phyloP scores from a whole-genome alignment of 2,113 vertebrate genomes.

The Pterocles burchelli region DNA sequence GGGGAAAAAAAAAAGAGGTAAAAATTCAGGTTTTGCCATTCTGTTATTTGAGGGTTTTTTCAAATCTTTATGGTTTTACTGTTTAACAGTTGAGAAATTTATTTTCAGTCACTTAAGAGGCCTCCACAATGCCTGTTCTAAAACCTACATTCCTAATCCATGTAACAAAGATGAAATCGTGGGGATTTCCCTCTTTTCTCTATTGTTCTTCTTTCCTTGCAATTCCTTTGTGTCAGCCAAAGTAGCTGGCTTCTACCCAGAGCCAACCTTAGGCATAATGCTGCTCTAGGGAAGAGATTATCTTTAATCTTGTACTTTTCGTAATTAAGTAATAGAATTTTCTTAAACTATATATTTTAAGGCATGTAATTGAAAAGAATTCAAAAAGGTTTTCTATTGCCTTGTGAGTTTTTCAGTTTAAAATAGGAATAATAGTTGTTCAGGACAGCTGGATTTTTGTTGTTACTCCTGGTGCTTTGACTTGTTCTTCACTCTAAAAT shows the following conservation, averaged over 20 bases:
- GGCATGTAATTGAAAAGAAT: neutral
- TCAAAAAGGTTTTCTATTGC: neutral
- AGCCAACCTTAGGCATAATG: neutral
- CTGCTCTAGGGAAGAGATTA: neutral
- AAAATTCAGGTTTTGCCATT: neutral
- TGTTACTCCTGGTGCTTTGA: neutral
- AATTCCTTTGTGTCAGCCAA: neutral
- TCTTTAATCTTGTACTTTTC: constrained; percentile 26
- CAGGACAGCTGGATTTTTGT: neutral
- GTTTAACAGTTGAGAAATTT: neutral
- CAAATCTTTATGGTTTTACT: neutral
- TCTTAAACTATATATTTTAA: neutral
- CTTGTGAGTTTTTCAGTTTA: neutral
- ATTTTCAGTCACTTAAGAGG: neutral
- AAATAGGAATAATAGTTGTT: neutral
- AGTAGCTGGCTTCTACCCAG: neutral
- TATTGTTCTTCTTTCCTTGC: neutral
- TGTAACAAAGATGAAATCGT: neutral
- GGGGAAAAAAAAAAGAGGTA: neutral
- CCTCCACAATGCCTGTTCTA: neutral
- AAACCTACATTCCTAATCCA: neutral
- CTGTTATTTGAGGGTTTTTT: neutral
- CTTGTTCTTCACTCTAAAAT: neutral
- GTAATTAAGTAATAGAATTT: constrained; percentile 5
- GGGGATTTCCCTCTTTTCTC: neutral